Conservation (phyloP, 30 jellyfish, hydroid and myxozoan species). For the Clytia hemisphaerica region DNA sequence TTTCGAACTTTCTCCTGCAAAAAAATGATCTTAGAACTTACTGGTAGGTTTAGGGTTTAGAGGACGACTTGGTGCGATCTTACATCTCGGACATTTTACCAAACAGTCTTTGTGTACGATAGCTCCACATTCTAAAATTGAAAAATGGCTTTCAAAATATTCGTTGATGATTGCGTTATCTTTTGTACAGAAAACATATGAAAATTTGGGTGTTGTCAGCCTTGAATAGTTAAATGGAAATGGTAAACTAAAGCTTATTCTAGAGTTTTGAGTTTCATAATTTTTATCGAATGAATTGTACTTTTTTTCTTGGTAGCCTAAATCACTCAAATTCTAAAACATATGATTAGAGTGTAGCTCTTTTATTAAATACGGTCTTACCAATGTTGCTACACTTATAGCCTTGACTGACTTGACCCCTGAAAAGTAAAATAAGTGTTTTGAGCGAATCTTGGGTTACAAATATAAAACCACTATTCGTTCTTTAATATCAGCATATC, state of each 20-base stretch:
- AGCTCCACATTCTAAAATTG: slow-evolving; percentile 28
- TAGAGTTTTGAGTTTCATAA: not conserved
- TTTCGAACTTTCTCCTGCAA: no score
- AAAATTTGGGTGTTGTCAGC: no score
- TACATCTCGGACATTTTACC: slow-evolving; percentile 48
- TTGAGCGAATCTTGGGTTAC: not conserved
- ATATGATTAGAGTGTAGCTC: not conserved
- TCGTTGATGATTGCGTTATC: no score
- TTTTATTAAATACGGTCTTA: not conserved
- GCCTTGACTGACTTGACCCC: slow-evolving; percentile 92
- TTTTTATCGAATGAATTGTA: no score
- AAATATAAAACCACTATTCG: no score
- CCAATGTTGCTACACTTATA: slow-evolving; percentile 51
- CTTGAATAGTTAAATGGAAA: no score
- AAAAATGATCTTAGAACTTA: not conserved
- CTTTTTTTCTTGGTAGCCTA: no score
- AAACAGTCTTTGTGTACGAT: slow-evolving; percentile 58
- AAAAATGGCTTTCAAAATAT: not conserved
- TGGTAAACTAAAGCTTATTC: not conserved
- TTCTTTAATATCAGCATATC: no score
- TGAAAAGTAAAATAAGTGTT: not conserved
- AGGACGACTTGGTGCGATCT: not conserved
- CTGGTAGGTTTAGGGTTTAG: slow-evolving; percentile 18
- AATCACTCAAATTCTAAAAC: no score
- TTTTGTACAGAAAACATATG: no score